Conservation (phyloP, 2,888 invertebrate genomes). For the Macrosoma leucophasiata region DNA sequence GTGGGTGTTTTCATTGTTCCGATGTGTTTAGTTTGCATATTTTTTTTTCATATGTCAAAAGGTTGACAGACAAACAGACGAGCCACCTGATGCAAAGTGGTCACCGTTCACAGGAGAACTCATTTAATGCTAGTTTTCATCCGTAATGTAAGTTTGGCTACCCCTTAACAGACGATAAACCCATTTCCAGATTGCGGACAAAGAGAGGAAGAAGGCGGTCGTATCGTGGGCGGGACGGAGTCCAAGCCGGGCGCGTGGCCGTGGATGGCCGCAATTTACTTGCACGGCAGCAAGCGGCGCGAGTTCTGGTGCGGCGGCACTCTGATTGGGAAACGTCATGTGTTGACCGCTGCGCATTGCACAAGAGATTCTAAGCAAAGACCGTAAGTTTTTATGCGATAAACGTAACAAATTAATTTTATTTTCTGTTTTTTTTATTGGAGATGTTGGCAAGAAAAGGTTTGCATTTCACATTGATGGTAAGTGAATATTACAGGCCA, state of each 20-base stretch:
- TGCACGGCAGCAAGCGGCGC: conserved; percentile 87
- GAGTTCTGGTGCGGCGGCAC: conserved; percentile 98
- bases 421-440: not conserved
- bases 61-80: too few species aligned
- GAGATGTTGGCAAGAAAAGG: too few species aligned
- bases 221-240: conserved; percentile 94
- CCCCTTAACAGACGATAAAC: not conserved
- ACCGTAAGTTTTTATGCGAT: conserved; percentile 82
- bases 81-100: too few species aligned
- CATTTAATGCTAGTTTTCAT: not conserved
- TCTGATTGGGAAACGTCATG: conserved; percentile 85
- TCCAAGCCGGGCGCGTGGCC: conserved; percentile 93
- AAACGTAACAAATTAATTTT: not conserved
- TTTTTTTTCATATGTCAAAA: conserved; percentile 1
- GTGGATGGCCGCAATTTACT: conserved; percentile 96
- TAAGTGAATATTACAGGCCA: too few species aligned
- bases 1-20: not conserved
- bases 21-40: not conserved
- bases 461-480: too few species aligned
- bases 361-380: conserved; percentile 92
- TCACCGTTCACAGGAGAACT: not conserved
- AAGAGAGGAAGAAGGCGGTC: conserved; percentile 86
- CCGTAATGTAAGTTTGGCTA: too few species aligned
- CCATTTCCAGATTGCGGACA: conserved; percentile 83
- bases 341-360: conserved; percentile 95